Percentiles rank a stretch among this genome's conserved stretches.
phyloP scores from a whole-genome alignment of 2,113 vertebrate genomes.

The Prolemur simus region DNA sequence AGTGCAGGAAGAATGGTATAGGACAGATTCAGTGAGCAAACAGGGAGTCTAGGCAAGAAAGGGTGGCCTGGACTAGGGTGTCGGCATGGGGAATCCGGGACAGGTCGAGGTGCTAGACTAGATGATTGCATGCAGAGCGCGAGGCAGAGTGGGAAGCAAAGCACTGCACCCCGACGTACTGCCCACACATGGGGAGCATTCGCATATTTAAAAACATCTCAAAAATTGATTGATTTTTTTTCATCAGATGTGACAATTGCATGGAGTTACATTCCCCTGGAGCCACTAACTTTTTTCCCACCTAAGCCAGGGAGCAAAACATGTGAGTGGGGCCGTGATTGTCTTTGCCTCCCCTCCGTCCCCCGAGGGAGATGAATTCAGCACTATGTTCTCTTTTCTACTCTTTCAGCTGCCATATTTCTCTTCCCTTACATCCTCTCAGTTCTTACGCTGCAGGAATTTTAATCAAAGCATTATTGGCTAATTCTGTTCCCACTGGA shows the following conservation, averaged over 20 bases:
- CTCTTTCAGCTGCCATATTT: background rate
- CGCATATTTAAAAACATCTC: background rate
- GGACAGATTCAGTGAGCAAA: background rate
- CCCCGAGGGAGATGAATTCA: background rate
- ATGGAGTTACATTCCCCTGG: background rate
- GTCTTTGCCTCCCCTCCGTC: background rate
- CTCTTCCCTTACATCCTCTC: background rate
- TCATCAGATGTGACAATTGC: background rate
- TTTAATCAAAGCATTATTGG: background rate
- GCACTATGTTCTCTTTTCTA: background rate
- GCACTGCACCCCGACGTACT: background rate
- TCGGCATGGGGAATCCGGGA: background rate
- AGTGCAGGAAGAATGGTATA: background rate
- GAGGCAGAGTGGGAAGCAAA: background rate
- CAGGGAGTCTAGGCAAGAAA: background rate
- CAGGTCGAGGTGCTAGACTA: background rate
- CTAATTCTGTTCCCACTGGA: background rate
- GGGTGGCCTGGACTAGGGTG: too few species aligned
- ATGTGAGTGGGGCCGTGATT: background rate
- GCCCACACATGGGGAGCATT: fast-evolving
- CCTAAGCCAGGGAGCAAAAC: background rate
- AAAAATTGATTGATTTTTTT: background rate
- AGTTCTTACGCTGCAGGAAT: background rate
- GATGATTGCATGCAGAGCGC: background rate
- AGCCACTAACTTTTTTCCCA: background rate